A percentile compares a stretch with the other conserved stretches of the same genome.
These are phyloP conservation scores for Aepyceros melampus DNA, from an alignment of 2,113 vertebrate genomes.

Conservation along the genomic window DNA sequence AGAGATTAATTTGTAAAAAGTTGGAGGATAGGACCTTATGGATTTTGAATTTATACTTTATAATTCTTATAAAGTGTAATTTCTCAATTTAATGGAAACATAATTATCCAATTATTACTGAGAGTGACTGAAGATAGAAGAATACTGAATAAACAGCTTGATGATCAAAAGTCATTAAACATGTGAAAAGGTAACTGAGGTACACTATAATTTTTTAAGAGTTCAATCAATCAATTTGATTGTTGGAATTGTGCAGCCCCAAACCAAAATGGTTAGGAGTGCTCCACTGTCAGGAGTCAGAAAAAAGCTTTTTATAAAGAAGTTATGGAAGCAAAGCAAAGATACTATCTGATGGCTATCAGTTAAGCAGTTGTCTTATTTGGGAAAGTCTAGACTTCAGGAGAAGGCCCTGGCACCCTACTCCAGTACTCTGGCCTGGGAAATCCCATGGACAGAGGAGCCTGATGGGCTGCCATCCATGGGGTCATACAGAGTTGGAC, in stretches of 20 bases:
- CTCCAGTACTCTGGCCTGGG: too few relatives aligned
- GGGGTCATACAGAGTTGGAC: too few relatives aligned
- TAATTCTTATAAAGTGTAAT: not conserved
- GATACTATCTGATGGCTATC: not conserved
- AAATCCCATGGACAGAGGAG: too few relatives aligned
- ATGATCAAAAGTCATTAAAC: not conserved
- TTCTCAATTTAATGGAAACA: not conserved
- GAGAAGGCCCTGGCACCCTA: too few relatives aligned
- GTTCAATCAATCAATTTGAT: not conserved
- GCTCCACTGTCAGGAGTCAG: fast-evolving
- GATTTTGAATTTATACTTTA: not conserved
- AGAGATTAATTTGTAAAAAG: not conserved
- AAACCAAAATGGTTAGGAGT: not conserved
- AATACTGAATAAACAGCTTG: not conserved
- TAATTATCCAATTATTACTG: not conserved
- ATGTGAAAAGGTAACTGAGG: not conserved
- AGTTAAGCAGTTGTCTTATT: not conserved
- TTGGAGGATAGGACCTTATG: not conserved
- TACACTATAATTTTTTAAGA: not conserved
- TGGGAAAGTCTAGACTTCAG: not conserved
- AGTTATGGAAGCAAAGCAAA: not conserved
- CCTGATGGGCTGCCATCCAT: too few relatives aligned
- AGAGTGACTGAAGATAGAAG: not conserved
- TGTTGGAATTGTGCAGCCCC: not conserved
- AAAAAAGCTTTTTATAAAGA: not conserved